Evolutionary conservation across 2,888 invertebrate species (phyloP).

Genomic region (Sinotaia quadrata): DNA sequence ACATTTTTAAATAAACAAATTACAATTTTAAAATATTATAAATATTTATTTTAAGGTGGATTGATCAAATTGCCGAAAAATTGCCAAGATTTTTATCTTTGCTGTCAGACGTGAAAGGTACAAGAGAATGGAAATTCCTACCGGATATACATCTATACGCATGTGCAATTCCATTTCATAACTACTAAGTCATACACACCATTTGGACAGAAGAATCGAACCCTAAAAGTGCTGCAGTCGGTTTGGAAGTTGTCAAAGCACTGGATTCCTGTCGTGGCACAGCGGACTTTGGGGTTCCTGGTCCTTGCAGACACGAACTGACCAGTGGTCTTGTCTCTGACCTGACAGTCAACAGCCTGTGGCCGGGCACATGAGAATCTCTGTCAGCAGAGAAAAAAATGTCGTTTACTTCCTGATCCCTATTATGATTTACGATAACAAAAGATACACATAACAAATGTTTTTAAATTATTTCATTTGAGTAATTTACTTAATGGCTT

Average conservation of each 20-base stretch:
- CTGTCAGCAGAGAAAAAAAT: constrained; percentile 10
- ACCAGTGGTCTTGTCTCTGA: background rate
- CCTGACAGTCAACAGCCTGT: constrained; percentile 14
- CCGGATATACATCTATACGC: background rate
- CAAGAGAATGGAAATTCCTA: background rate
- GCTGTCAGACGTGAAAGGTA: too few relatives aligned
- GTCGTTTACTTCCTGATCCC: too few relatives aligned
- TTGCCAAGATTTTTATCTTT: too few relatives aligned
- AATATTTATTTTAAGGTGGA: too few relatives aligned
- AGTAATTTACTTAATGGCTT: too few relatives aligned
- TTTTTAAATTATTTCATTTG: too few relatives aligned
- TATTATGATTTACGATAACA: too few relatives aligned
- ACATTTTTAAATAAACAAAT: too few relatives aligned
- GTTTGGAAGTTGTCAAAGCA: background rate
- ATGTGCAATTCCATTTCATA: background rate
- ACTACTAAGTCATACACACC: constrained; percentile 16
- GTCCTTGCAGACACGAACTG: background rate
- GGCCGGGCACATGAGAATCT: constrained; percentile 11
- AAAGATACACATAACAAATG: too few relatives aligned
- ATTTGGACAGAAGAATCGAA: constrained; percentile 27
- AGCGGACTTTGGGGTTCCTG: background rate
- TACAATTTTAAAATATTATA: too few relatives aligned
- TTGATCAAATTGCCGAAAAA: too few relatives aligned
- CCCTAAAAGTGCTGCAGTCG: constrained; percentile 19
- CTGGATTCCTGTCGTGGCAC: background rate